phyloP scores from a whole-genome alignment of 2,888 invertebrate species.

The Rhogogaster chlorosoma region DNA sequence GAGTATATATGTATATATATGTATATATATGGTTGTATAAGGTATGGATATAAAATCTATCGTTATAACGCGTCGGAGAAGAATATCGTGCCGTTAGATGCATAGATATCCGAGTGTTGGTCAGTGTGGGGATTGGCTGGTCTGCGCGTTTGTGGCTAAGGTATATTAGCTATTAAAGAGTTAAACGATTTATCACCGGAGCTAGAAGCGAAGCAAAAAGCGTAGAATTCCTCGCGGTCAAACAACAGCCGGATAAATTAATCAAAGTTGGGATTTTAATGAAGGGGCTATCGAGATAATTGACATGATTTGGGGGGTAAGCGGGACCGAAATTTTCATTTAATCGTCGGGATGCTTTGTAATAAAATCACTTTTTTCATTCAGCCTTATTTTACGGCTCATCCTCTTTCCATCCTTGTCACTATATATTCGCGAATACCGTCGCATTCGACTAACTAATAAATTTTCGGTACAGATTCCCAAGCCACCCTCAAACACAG shows the following conservation, averaged over 20 bases:
- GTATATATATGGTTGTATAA: not conserved
- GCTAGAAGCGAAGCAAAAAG: slow-evolving; percentile 40
- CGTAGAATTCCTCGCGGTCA: slow-evolving; percentile 51
- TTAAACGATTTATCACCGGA: slow-evolving; percentile 65
- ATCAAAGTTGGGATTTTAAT: slow-evolving; percentile 68
- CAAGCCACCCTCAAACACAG: not conserved
- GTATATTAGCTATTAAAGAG: slow-evolving; percentile 64
- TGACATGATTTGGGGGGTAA: slow-evolving; percentile 65
- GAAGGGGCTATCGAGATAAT: slow-evolving; percentile 67
- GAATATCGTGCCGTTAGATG: not conserved
- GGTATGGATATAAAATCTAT: slow-evolving; percentile 6
- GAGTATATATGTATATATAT: too few species aligned
- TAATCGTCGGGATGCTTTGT: slow-evolving; percentile 46
- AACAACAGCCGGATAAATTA: slow-evolving; percentile 63
- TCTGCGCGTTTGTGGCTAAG: slow-evolving; percentile 21
- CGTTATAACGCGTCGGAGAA: not conserved
- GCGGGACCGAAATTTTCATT: slow-evolving; percentile 53
- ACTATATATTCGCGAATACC: not conserved
- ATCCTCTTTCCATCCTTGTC: not conserved
- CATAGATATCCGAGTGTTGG: not conserved
- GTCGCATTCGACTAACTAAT: not conserved
- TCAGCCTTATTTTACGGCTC: not conserved
- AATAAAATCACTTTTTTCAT: slow-evolving; percentile 45
- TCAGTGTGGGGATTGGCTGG: slow-evolving; percentile 11
- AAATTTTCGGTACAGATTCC: not conserved